phyloP scores from a whole-genome alignment of 2,888 invertebrate genomes.

The Omphaloscelis lunosa region DNA sequence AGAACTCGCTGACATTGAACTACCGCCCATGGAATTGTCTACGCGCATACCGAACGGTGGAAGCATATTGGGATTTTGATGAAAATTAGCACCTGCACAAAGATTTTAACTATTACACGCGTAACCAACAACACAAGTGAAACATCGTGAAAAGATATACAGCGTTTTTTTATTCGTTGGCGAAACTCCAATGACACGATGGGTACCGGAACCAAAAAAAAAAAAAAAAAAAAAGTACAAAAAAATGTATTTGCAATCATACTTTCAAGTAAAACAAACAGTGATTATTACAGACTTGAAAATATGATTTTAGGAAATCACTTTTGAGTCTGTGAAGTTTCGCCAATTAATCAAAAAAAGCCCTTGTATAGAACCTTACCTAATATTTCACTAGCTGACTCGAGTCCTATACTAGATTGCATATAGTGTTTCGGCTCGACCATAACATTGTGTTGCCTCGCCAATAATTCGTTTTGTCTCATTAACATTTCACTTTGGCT shows the following conservation, averaged over 20 bases:
- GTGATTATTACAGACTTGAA: not conserved
- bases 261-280: conserved; percentile 4
- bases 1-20: conserved; percentile 75
- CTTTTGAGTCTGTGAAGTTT: conserved; percentile 16
- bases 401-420: conserved; percentile 86
- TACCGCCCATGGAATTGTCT: conserved; percentile 77
- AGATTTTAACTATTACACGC: conserved; percentile 55
- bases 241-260: not conserved
- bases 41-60: conserved; percentile 89
- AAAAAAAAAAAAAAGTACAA: too few species aligned
- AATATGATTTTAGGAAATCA: not conserved
- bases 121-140: conserved; percentile 36
- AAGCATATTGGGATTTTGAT: conserved; percentile 87
- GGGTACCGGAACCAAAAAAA: not conserved
- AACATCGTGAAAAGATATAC: conserved; percentile 42
- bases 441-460: conserved; percentile 83
- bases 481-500: conserved; percentile 83
- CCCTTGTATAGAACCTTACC: conserved; percentile 73
- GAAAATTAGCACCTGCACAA: conserved; percentile 88
- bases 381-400: conserved; percentile 89
- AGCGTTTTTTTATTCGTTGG: conserved; percentile 4
- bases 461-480: conserved; percentile 85
- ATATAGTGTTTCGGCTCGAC: conserved; percentile 85
- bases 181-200: conserved; percentile 4
- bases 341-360: conserved; percentile 27